A percentile compares a stretch with the other conserved stretches of the same genome.
phyloP scores from a whole-genome alignment of 2,888 invertebrate genomes.

The Meganola albula region DNA sequence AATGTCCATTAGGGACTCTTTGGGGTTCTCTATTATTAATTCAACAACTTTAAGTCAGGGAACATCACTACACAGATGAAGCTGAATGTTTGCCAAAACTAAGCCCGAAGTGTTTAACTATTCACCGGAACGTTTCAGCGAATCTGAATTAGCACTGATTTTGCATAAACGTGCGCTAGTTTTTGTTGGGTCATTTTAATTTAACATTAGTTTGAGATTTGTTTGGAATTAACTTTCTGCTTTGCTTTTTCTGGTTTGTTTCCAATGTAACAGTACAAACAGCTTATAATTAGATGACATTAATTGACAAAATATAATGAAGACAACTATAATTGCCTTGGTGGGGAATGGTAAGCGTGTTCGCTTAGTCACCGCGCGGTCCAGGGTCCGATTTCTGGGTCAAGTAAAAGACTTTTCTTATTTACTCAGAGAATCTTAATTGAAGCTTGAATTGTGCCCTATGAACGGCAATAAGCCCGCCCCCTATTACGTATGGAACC shows the following conservation, averaged over 20 bases:
- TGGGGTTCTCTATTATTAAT: slow-evolving; percentile 32
- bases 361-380: too few relatives aligned
- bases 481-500: too few relatives aligned
- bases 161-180: slow-evolving; percentile 27
- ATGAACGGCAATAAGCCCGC: too few relatives aligned
- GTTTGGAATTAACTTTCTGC: background rate
- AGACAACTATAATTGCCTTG: too few relatives aligned
- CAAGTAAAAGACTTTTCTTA: too few relatives aligned
- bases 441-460: too few relatives aligned
- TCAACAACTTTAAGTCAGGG: slow-evolving; percentile 23
- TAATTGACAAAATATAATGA: too few relatives aligned
- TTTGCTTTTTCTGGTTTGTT: background rate
- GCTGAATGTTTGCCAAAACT: slow-evolving; percentile 43
- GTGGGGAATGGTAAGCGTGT: too few relatives aligned
- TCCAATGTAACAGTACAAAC: too few relatives aligned
- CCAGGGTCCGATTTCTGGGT: too few relatives aligned
- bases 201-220: background rate
- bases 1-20: slow-evolving; percentile 18
- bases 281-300: too few relatives aligned
- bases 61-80: slow-evolving; percentile 17
- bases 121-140: slow-evolving; percentile 42
- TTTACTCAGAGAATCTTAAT: too few relatives aligned
- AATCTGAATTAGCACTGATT: slow-evolving; percentile 36
- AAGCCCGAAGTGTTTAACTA: slow-evolving; percentile 38
- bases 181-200: slow-evolving; percentile 5